Percentiles rank a stretch among this genome's conserved stretches.
Conservation (phyloP, 2,797 vertebrate species). For the Notolepis coatsorum region DNA sequence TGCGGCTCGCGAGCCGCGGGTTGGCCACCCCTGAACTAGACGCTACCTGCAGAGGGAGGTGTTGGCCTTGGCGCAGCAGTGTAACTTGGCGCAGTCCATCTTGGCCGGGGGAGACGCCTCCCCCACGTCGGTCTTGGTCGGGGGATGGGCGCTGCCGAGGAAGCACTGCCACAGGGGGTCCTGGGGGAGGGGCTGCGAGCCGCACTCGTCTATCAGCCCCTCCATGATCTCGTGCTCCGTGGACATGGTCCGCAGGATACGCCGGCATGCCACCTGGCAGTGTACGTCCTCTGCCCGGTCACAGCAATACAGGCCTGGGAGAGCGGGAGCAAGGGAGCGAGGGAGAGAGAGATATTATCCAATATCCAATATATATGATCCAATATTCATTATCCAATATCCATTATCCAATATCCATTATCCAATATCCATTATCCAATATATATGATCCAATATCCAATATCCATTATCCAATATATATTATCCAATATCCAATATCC, state of each 20-base stretch:
- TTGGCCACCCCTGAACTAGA: not conserved
- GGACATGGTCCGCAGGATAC: constrained; percentile 94
- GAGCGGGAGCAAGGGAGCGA: not conserved
- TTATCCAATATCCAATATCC: too few relatives aligned
- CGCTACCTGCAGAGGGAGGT: constrained; percentile 90
- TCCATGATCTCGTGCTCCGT: constrained; percentile 99
- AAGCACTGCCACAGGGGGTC: constrained; percentile 99
- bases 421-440: too few relatives aligned
- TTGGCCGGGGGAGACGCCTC: constrained; percentile 90
- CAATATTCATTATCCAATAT: too few relatives aligned
- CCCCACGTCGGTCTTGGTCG: constrained; percentile 87
- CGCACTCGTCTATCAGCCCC: constrained; percentile 92
- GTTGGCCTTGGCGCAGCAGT: constrained; percentile 98
- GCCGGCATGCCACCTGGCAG: constrained; percentile 92
- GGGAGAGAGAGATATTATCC: too few relatives aligned
- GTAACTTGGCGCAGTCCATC: constrained; percentile 96
- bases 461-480: too few relatives aligned
- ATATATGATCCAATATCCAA: too few relatives aligned
- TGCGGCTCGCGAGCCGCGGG: too few relatives aligned
- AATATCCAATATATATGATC: too few relatives aligned
- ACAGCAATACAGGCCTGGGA: constrained; percentile 94
- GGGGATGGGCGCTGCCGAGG: constrained; percentile 90
- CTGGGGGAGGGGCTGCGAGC: constrained; percentile 95
- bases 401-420: too few relatives aligned
- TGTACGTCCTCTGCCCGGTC: constrained; percentile 92